These are phyloP conservation scores for Halcyon smyrnensis DNA, from an alignment of 2,797 vertebrate species.

Conservation along the genomic window DNA sequence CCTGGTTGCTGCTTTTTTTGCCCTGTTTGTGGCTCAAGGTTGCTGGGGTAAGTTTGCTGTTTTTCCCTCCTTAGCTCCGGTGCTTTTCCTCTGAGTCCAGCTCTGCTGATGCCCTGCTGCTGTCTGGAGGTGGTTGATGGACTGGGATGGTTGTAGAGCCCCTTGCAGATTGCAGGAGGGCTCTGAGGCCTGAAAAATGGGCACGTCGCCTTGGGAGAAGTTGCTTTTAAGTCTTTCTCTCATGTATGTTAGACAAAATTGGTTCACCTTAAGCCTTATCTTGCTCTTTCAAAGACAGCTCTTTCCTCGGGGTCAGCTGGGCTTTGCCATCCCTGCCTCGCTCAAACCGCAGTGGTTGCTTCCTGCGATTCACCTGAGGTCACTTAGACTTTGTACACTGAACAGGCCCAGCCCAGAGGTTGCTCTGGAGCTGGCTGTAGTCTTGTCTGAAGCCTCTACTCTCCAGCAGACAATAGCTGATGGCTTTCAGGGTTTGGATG, in stretches of 20 bases:
- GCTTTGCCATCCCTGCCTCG: neutral
- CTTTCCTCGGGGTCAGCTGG: neutral
- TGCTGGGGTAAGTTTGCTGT: neutral
- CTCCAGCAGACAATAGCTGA: neutral
- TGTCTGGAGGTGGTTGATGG: neutral
- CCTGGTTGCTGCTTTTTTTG: neutral
- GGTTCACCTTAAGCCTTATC: neutral
- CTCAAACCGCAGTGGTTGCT: accelerated
- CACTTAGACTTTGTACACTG: accelerated
- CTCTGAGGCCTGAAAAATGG: neutral
- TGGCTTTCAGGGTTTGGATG: neutral
- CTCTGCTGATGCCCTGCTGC: accelerated
- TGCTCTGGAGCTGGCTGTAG: neutral
- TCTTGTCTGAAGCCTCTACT: neutral
- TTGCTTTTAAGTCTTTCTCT: neutral
- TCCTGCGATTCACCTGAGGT: accelerated
- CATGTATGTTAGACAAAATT: accelerated
- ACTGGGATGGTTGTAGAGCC: too few species aligned
- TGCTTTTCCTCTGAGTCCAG: neutral
- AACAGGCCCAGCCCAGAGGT: accelerated
- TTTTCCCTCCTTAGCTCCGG: accelerated
- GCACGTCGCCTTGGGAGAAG: neutral
- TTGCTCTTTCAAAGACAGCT: neutral
- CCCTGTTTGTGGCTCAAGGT: neutral
- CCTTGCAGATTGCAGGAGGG: neutral